phyloP scores from a whole-genome alignment of 2,797 vertebrate species.

The Crenichthys baileyi region DNA sequence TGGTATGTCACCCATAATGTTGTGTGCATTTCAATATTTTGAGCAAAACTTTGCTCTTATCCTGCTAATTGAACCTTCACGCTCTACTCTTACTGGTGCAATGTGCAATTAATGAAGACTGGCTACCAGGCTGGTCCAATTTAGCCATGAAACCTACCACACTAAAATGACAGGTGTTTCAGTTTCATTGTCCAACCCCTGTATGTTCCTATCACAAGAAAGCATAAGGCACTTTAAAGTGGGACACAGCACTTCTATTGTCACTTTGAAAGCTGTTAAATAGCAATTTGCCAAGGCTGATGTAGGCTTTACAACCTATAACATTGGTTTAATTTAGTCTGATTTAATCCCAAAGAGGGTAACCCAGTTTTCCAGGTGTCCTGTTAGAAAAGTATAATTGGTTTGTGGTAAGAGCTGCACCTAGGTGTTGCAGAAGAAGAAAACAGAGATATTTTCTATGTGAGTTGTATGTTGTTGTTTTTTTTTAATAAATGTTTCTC shows the following conservation, averaged over 20 bases:
- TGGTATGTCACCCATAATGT: too few species aligned
- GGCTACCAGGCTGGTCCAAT: too few species aligned
- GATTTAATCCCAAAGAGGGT: constrained; percentile 56
- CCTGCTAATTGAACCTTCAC: too few species aligned
- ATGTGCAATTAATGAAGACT: too few species aligned
- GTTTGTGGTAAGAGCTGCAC: constrained; percentile 24
- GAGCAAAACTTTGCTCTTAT: too few species aligned
- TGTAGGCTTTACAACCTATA: constrained; percentile 54
- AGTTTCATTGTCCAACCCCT: too few species aligned
- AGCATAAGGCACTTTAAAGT: constrained; percentile 52
- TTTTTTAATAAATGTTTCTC: neutral
- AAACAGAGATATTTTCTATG: constrained; percentile 1
- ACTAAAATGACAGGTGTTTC: too few species aligned
- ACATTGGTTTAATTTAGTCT: constrained; percentile 61
- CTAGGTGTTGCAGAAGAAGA: constrained; percentile 13
- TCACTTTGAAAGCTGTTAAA: constrained; percentile 52
- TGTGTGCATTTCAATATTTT: too few species aligned
- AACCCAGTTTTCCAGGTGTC: constrained; percentile 66
- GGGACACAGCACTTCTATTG: constrained; percentile 53
- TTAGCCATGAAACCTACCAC: too few species aligned
- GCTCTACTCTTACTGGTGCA: too few species aligned
- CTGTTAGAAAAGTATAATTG: constrained; percentile 38
- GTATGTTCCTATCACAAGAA: constrained; percentile 28
- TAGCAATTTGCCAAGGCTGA: constrained; percentile 47
- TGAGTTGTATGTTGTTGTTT: neutral